phyloP scores from a whole-genome alignment of 2,888 invertebrate species.

The Pammene aurita region DNA sequence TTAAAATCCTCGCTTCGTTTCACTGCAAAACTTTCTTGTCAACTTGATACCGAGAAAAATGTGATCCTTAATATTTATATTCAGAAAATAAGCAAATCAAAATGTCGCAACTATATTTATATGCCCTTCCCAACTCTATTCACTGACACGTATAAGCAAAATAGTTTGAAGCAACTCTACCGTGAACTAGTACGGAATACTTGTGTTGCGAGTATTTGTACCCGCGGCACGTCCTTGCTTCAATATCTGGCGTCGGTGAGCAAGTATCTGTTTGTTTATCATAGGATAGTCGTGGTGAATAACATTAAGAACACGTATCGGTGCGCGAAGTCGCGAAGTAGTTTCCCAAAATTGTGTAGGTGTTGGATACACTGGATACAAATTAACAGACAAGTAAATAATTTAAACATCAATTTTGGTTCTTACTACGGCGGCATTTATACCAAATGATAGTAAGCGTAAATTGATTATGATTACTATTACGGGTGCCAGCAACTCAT shows the following conservation, averaged over 20 bases:
- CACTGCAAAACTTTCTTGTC: no score
- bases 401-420: no score
- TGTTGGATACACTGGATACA: background rate
- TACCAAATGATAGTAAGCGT: background rate
- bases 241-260: constrained; percentile 39
- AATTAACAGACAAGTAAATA: no score
- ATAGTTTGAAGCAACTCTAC: constrained; percentile 28
- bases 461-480: no score
- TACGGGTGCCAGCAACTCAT: background rate
- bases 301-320: constrained; percentile 23
- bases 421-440: background rate
- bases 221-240: constrained; percentile 32
- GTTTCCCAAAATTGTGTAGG: background rate
- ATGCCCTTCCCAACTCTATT: background rate
- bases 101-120: background rate
- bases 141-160: constrained; percentile 27
- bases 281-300: constrained; percentile 36
- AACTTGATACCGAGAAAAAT: no score
- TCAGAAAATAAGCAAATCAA: no score
- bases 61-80: no score
- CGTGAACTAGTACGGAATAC: constrained; percentile 25
- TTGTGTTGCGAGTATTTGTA: constrained; percentile 28
- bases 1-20: no score
- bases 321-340: constrained; percentile 13
- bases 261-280: constrained; percentile 41